These are phyloP conservation scores for Bergia sp. DNA, from an alignment of 92 coral and sea anemone species.

Conservation along the genomic window DNA sequence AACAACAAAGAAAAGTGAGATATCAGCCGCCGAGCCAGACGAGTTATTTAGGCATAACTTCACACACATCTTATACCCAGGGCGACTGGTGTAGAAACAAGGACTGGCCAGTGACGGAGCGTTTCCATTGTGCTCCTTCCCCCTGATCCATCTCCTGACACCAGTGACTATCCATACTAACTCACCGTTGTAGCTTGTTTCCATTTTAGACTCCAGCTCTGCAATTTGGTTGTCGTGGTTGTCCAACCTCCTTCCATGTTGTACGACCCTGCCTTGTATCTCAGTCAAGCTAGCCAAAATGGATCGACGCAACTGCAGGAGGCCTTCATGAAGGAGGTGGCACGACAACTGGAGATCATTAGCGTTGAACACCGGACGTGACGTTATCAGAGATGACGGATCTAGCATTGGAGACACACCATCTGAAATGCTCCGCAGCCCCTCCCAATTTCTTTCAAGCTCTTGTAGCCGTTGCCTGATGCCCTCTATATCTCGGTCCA, in stretches of 20 bases:
- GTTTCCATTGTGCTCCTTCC: not conserved
- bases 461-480: not conserved
- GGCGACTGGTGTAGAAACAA: slow-evolving; percentile 14
- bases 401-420: not conserved
- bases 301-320: not conserved
- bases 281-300: not conserved
- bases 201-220: not conserved
- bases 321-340: not conserved
- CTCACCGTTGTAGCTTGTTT: not conserved
- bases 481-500: not conserved
- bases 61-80: slow-evolving; percentile 22
- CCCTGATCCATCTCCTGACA: not conserved
- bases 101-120: not conserved
- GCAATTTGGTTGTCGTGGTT: not conserved
- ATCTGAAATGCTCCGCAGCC: not conserved
- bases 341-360: not conserved
- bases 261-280: not conserved
- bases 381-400: not conserved
- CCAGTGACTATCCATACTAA: not conserved
- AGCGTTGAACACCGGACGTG: not conserved
- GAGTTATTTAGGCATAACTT: not conserved
- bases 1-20: slow-evolving; percentile 14
- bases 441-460: not conserved
- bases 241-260: not conserved
- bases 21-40: no score